These are phyloP conservation scores for Steromphala cineraria DNA, from an alignment of 2,888 invertebrate genomes.

Conservation along the genomic window DNA sequence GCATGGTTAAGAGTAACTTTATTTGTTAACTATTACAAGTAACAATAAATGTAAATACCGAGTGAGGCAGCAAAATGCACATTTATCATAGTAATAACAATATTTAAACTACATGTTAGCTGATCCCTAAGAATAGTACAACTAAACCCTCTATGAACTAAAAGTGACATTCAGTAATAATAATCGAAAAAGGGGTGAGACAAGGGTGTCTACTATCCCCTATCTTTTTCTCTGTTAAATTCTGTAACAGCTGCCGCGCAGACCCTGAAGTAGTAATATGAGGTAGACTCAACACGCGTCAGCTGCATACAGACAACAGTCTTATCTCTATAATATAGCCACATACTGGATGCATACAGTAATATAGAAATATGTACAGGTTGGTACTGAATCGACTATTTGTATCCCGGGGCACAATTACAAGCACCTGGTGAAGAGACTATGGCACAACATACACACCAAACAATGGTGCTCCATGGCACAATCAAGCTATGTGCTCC, in stretches of 20 bases:
- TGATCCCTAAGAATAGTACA: conserved; percentile 21
- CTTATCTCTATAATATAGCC: background rate
- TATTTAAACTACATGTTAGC: conserved; percentile 20
- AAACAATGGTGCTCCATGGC: no score
- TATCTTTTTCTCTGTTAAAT: conserved; percentile 9
- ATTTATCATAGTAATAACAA: conserved; percentile 26
- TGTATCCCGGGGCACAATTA: no score
- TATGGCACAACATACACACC: no score
- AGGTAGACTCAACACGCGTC: conserved; percentile 14
- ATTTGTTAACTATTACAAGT: conserved; percentile 25
- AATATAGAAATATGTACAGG: background rate
- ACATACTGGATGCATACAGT: background rate
- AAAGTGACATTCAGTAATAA: conserved; percentile 8
- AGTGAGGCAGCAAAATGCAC: conserved; percentile 25
- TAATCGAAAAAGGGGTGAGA: conserved; percentile 10
- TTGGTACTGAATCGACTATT: no score
- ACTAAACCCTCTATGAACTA: conserved; percentile 1
- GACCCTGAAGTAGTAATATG: conserved; percentile 16
- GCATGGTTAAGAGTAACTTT: conserved; percentile 23
- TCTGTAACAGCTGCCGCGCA: conserved; percentile 11
- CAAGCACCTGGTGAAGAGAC: no score
- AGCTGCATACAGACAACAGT: conserved; percentile 10
- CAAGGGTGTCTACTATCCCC: conserved; percentile 3
- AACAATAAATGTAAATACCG: conserved; percentile 24
- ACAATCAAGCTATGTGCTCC: no score